Evolutionary conservation across 2,888 invertebrate species (phyloP), one percentile per base, ranked within the genome.

Genomic region (Drosophila niveifrons): DNA sequence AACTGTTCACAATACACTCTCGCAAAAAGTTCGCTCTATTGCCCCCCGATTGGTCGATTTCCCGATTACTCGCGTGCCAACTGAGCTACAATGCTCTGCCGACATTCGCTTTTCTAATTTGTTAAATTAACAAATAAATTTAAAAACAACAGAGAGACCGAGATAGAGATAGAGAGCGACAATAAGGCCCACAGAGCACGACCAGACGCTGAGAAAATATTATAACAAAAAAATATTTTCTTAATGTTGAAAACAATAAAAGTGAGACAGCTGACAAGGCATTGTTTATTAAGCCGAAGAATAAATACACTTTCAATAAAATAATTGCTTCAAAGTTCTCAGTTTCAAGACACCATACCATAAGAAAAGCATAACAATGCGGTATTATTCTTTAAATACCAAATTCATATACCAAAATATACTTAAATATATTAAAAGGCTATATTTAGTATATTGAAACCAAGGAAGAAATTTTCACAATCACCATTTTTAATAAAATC

Each of bases 61-160:
- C 23, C 18, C 48, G 29, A 47, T 48, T 18, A 41, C 46, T 55
- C 53, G 43, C 53, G 61, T 56, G 63, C 55, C 58, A 18, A 31
- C 31, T 18, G 10, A 31, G 17, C 11, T 47, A n/a, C n/a, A 13
- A 13, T 43, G 15, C 66, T 61, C 31, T 23, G 0, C 23, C 6
- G 43, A n/a, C 10, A 48, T 31, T 59, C 65, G 34, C 46, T 57
- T 52, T 63, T 57, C 58, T 58, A 58, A 73, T 64, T 66, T 66
- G 57, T 72, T 52, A 39, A 67, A 68, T 66, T 66, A 74, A 67
- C 48, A 69, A 73, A 62, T 70, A 55, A 65, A 52, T 46, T 59
- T 28, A 58, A 67, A 62, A 51, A 51, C 57, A 62, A 47, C 47
- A 23, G 6, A 23, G 23, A 6, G 23, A 23, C 2, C 6, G 23